Evolutionary conservation across 2,797 vertebrate genomes (phyloP).

Genomic region (Cheracebus regulus): DNA sequence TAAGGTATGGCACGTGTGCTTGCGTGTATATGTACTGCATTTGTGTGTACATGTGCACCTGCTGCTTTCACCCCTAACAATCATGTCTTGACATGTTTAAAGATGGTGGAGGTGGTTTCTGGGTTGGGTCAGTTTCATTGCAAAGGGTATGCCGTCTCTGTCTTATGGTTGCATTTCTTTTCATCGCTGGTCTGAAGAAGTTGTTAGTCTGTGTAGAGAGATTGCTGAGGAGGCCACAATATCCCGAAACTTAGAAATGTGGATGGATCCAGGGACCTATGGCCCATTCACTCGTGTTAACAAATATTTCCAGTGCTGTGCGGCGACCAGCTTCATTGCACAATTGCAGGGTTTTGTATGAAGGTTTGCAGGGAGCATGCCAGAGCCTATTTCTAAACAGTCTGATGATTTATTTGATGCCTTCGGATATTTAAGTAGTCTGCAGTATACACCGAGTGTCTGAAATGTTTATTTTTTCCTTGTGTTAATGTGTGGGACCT

Average conservation of each 20-base stretch:
- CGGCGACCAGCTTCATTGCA: not conserved
- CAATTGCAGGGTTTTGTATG: not conserved
- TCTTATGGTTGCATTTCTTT: not conserved
- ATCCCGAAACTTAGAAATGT: not conserved
- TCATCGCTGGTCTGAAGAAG: not conserved
- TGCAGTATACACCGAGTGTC: constrained; percentile 74
- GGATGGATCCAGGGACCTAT: not conserved
- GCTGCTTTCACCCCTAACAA: not conserved
- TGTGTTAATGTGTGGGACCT: constrained; percentile 75
- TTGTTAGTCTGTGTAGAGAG: not conserved
- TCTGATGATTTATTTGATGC: constrained; percentile 76
- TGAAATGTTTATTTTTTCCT: constrained; percentile 76
- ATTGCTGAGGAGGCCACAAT: not conserved
- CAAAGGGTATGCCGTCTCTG: not conserved
- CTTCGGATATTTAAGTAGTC: constrained; percentile 78
- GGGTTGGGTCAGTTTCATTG: not conserved
- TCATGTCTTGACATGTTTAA: not conserved
- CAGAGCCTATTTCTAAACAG: constrained; percentile 73
- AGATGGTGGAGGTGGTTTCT: not conserved
- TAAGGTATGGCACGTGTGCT: fast-evolving
- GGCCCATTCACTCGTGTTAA: not conserved
- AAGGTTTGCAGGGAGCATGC: constrained; percentile 48
- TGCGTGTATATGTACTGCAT: not conserved
- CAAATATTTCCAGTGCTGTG: not conserved
- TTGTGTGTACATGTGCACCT: fast-evolving